These are phyloP conservation scores for Malthinus flaveolus DNA, from an alignment of 2,888 invertebrate species.

Conservation along the genomic window DNA sequence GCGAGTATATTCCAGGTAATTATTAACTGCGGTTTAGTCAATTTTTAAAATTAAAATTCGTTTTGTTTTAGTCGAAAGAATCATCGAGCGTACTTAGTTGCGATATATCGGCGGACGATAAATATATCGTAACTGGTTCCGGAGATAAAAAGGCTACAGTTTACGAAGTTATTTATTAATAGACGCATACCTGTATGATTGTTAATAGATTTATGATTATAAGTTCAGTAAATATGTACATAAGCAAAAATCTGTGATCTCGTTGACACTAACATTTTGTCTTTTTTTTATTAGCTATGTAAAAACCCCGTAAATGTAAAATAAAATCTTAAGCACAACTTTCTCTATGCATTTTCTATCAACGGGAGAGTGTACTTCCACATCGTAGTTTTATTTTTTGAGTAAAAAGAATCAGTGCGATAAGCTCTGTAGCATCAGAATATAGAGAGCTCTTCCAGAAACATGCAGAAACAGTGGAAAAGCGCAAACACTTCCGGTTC, in stretches of 20 bases:
- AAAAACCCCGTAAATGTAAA: slow-evolving; percentile 21
- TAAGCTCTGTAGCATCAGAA: too few species aligned
- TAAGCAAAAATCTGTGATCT: slow-evolving; percentile 29
- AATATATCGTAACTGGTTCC: slow-evolving; percentile 96
- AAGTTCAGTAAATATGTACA: slow-evolving; percentile 26
- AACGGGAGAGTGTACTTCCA: background rate
- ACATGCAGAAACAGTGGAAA: too few species aligned
- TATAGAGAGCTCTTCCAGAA: too few species aligned
- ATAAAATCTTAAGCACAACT: slow-evolving; percentile 17
- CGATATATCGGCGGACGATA: slow-evolving; percentile 97
- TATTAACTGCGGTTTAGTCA: background rate
- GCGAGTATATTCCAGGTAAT: slow-evolving; percentile 96
- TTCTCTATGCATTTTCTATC: slow-evolving; percentile 2
- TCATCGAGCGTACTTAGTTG: slow-evolving; percentile 97
- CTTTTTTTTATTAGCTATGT: slow-evolving; percentile 26
- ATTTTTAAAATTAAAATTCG: background rate
- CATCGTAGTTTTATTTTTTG: too few species aligned
- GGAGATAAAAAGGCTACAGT: slow-evolving; percentile 98
- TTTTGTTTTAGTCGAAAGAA: slow-evolving; percentile 81
- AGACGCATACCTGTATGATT: slow-evolving; percentile 12
- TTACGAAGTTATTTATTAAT: slow-evolving; percentile 90
- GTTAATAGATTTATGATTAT: slow-evolving; percentile 19
- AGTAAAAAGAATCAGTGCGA: too few species aligned
- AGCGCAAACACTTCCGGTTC: too few species aligned
- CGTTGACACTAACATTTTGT: slow-evolving; percentile 29